Percentiles rank a stretch among this genome's conserved stretches.
phyloP scores from a whole-genome alignment of 2,113 vertebrate species.

The Chloroceryle aenea region DNA sequence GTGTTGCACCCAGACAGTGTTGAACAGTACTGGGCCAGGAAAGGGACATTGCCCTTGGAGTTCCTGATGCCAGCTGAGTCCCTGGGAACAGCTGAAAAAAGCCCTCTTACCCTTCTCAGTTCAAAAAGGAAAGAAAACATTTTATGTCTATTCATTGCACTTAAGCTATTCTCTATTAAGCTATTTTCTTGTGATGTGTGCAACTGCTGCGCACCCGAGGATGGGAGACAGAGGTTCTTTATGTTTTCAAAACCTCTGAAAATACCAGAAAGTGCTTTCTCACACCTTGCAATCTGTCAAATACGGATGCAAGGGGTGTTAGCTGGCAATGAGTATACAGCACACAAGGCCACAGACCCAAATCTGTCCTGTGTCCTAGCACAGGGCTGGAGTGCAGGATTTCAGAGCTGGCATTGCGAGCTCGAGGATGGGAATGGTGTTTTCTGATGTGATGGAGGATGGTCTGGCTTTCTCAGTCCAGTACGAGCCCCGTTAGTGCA shows the following conservation, averaged over 20 bases:
- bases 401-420: not conserved
- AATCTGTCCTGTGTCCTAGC: not conserved
- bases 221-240: rapidly evolving
- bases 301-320: not conserved
- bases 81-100: not conserved
- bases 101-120: not conserved
- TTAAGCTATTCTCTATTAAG: not conserved
- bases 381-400: not conserved
- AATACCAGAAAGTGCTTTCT: not conserved
- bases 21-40: not conserved
- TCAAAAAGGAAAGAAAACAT: not conserved
- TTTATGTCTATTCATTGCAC: not conserved
- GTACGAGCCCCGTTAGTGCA: not conserved
- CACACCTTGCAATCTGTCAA: not conserved
- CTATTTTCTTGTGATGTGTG: not conserved
- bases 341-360: not conserved
- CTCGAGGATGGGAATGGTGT: not conserved
- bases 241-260: not conserved
- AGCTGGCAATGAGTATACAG: not conserved
- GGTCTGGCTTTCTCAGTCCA: not conserved
- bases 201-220: not conserved
- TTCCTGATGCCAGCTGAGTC: not conserved
- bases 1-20: not conserved
- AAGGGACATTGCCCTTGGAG: not conserved
- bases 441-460: not conserved